phyloP scores from a whole-genome alignment of 2,888 invertebrate species.

The Pandemis corylana region DNA sequence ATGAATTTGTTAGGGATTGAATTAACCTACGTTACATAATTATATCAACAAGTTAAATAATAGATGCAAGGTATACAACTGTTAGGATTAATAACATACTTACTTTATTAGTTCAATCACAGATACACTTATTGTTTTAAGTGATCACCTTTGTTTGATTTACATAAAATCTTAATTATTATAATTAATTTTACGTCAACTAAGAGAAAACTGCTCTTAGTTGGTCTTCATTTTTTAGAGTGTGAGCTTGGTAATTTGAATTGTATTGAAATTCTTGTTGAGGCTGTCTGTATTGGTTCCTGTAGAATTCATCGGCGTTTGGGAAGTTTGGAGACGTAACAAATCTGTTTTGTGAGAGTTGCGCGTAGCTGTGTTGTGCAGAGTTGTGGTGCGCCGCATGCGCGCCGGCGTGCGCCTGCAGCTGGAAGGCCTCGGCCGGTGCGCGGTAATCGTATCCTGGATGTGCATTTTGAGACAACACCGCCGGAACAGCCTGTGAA shows the following conservation, averaged over 20 bases:
- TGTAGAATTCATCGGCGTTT: not conserved
- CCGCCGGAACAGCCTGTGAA: conserved; percentile 23
- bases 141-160: too few species aligned
- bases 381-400: not conserved
- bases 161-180: too few species aligned
- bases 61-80: too few species aligned
- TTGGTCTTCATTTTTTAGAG: too few species aligned
- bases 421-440: not conserved
- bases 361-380: conserved; percentile 8
- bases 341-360: conserved; percentile 11
- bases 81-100: too few species aligned
- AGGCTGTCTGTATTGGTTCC: conserved; percentile 6
- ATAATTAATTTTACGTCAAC: too few species aligned
- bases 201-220: too few species aligned
- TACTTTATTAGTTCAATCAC: too few species aligned
- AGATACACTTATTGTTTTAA: too few species aligned
- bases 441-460: conserved; percentile 24
- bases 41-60: too few species aligned
- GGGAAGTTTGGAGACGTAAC: not conserved
- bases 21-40: too few species aligned
- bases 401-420: not conserved
- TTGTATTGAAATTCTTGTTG: conserved; percentile 17
- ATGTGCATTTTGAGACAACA: conserved; percentile 11
- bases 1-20: too few species aligned
- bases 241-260: conserved; percentile 12